Base-by-base conservation (phyloP, 2,888 invertebrate genomes). In the Gortyna flavago region DNA sequence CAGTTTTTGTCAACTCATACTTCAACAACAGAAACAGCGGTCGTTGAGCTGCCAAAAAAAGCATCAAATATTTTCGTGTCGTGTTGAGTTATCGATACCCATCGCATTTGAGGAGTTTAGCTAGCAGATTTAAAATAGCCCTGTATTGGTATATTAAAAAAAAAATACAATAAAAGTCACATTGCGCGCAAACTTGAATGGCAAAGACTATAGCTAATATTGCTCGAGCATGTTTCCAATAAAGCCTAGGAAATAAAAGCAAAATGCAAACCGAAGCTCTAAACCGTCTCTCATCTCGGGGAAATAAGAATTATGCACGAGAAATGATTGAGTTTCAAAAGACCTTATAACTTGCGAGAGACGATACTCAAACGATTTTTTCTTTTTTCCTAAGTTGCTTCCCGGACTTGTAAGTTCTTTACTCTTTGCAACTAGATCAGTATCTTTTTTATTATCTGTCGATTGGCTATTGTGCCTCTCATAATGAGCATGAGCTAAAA, bases 291-390 rank as follows among this genome's bases (percentile, higher is more conserved):
- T 62, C 80, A 70, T 83, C 51, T 29, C 76, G 18, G 57, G 48
- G 21, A 80, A 74, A 78, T 81, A 44, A 38, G 35, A 72, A 72
- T 75, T 80, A 76, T 65, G 57, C n/a, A 35, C 68, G 65, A 80
- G 38, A 75, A 82, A 74, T 32, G 61, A 79, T 69, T 68, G 48
- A 83, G 64, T 68, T 79, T 64, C 32, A 29, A 69, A 65, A 61
- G 64, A 75, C 64, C n/a, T 69, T 54, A 68, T 61, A 75, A 61
- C 64, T 65, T 65, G 32, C 48, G 41, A 67, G 75, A 41, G 57
- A 69, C 48, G 68, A 82, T 79, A 75, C 29, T 67, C 25, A 32
- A 54, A 35, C 25, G 21, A n/a, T 38, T 61, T 57, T 66, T 51
- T 38, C 7, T 69, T 61, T 44, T n/a, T 35, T 54, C 11, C 13